Evolutionary conservation across 2,888 invertebrate genomes (phyloP), one percentile per base, ranked within the genome.

Genomic region (Lasioglossum malachurum): DNA sequence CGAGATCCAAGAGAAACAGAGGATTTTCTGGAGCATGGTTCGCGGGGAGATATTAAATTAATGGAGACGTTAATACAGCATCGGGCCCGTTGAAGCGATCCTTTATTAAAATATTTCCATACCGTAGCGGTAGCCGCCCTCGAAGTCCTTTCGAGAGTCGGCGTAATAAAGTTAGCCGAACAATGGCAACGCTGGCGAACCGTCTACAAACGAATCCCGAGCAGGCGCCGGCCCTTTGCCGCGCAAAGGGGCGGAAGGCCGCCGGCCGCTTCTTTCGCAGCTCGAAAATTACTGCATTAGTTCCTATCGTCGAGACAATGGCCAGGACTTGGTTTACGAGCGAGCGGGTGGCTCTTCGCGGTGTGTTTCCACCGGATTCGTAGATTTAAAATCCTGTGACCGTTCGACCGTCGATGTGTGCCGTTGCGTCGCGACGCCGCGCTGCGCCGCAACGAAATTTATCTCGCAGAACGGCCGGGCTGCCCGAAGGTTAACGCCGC

Each of bases 291-390:
- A 60, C 57, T 41, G 60, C 38, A 60, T 60, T 75, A 75, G 57
- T 60, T 35, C n/a, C 80, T 64, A 60, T 80, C 38, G 64, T 5
- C n/a, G 44, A 74, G 74, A 81, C 75, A 81, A 83, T 75, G 75
- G 44, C 38, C 8, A 23, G 67, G 23, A 35, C 19, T 67, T 23
- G 35, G 35, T 67, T 67, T 67, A 67, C 35, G 67, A 64, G 67
- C 67, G 53, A 53, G 2, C 23, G 19, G 35, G 16, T 4, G 0
- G 44, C 44, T 44, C 46, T 46, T 10, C 23, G 16, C 60, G 35
- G 35, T 35, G 19, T 35, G 35, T 35, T 10, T 67, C 35, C 10
- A 38, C 23, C n/a, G 57, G 35, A 35, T 23, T 67, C 67, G 31
- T 31, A 7, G 57, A 31, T 64, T 64, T 31, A 64, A 64, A 64